Base-by-base conservation (phyloP, 2,888 invertebrate genomes). In the Ditylenchus weischeri region DNA sequence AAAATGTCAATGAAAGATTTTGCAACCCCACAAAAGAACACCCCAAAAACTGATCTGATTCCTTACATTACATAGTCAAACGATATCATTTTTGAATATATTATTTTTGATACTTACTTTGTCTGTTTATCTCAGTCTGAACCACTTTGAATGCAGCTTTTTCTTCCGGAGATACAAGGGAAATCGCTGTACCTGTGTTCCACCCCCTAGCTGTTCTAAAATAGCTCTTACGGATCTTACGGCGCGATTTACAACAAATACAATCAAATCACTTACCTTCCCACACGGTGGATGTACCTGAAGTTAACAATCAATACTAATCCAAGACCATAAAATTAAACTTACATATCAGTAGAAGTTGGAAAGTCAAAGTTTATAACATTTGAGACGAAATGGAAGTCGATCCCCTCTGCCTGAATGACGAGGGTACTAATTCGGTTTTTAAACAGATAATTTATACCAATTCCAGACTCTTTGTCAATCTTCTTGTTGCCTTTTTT, bases 301-400 rank as follows among this genome's bases (percentile, higher is more conserved):
- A 13, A 6, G 2, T 43, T 43, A 29, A 29, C 29, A 29, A 29
- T 43, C 15, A 43, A 6, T 43, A 6, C 15, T 43, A 8, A 6
- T 3, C 13, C 1, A 43, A 8, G 11, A 13, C 5, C 8, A 13
- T 15, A 10, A 43, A 43, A 43, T 8, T 15, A 43, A 43, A 98
- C 90, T 83, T 99, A 99, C 0, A 93, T 90, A 79, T 89, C 90
- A 0, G 90, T 88, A 83, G 91, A 90, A 13, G 88, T 85, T 0
- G 98, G 98, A 84, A 98, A 96, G 86, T 99, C 98, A 85, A 96
- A 98, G 86, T 99, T 99, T 68, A 99, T 90, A 0, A 99, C 93
- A 85, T 96, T 96, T 10, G 94, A 89, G 0, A 99, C 95, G 84
- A 90, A 90, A 80, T 95, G 94, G 84, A 98, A 99, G 86, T 99